Conservation (phyloP, 2,797 vertebrate species). For the Crenichthys baileyi region DNA sequence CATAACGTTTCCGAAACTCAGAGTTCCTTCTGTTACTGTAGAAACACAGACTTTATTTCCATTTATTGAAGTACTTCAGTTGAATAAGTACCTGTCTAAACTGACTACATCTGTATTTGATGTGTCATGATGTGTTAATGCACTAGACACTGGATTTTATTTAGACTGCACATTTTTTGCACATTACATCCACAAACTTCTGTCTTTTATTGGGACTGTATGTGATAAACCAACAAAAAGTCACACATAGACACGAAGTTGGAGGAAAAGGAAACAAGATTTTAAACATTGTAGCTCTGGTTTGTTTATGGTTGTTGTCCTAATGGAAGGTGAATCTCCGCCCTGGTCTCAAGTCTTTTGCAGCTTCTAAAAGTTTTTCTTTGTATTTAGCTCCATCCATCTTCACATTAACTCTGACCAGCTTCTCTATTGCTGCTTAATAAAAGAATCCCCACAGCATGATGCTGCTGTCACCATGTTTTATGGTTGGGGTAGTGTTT, state of each 20-base stretch:
- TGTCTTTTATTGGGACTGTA: not conserved
- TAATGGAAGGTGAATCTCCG: not conserved
- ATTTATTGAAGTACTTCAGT: not conserved
- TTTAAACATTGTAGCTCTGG: not conserved
- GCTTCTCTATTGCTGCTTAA: not conserved
- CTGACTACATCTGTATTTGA: not conserved
- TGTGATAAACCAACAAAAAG: not conserved
- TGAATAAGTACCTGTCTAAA: not conserved
- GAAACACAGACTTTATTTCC: not conserved
- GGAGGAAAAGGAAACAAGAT: not conserved
- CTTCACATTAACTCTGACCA: not conserved
- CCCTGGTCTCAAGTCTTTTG: not conserved
- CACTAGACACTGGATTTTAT: not conserved
- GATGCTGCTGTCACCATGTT: not conserved
- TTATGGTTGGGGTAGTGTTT: not conserved
- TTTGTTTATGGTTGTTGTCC: not conserved
- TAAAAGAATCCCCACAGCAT: not conserved
- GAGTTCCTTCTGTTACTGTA: constrained; percentile 25
- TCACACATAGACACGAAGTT: not conserved
- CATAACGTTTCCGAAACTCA: constrained; percentile 31
- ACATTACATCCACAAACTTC: not conserved
- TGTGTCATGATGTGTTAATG: not conserved
- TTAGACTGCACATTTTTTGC: not conserved
- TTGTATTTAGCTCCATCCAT: not conserved
- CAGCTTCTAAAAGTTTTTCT: not conserved